phyloP scores from a whole-genome alignment of 2,888 invertebrate genomes.

The Listrodromus nycthemerus region DNA sequence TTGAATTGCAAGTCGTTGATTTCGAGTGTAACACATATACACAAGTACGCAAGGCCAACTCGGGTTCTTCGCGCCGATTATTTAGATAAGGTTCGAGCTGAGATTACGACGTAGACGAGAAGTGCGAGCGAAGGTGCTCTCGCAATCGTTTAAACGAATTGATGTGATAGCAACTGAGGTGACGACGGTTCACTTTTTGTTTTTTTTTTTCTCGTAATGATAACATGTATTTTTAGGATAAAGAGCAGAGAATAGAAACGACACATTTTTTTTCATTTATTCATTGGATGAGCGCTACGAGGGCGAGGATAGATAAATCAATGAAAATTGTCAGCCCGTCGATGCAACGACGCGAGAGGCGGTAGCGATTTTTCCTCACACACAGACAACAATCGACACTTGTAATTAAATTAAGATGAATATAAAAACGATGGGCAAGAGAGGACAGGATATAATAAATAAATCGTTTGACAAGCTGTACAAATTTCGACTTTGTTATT shows the following conservation, averaged over 20 bases:
- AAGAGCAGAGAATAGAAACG: constrained; percentile 11
- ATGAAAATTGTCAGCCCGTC: constrained; percentile 53
- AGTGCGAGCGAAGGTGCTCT: constrained; percentile 24
- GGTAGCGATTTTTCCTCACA: constrained; percentile 5
- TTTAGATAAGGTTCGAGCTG: constrained; percentile 59
- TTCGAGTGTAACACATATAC: constrained; percentile 44
- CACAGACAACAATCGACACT: constrained; percentile 19
- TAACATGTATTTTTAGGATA: constrained; percentile 51
- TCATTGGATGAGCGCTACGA: constrained; percentile 14
- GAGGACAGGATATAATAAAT: constrained; percentile 45
- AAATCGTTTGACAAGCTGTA: constrained; percentile 31
- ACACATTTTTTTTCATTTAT: constrained; percentile 28
- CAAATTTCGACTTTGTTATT: neutral
- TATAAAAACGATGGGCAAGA: constrained; percentile 25
- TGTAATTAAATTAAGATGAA: constrained; percentile 18
- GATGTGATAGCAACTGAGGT: constrained; percentile 50
- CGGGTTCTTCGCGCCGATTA: constrained; percentile 48
- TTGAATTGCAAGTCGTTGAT: constrained; percentile 25
- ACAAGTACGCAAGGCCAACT: constrained; percentile 11
- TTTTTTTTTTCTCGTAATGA: constrained; percentile 32
- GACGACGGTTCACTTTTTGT: constrained; percentile 41
- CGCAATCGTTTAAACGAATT: constrained; percentile 35
- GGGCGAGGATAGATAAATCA: constrained; percentile 31
- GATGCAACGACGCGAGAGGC: constrained; percentile 18
- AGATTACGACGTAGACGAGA: constrained; percentile 50